Evolutionary conservation across 2,888 invertebrate genomes (phyloP).

Genomic region (Dynastes hyllus): DNA sequence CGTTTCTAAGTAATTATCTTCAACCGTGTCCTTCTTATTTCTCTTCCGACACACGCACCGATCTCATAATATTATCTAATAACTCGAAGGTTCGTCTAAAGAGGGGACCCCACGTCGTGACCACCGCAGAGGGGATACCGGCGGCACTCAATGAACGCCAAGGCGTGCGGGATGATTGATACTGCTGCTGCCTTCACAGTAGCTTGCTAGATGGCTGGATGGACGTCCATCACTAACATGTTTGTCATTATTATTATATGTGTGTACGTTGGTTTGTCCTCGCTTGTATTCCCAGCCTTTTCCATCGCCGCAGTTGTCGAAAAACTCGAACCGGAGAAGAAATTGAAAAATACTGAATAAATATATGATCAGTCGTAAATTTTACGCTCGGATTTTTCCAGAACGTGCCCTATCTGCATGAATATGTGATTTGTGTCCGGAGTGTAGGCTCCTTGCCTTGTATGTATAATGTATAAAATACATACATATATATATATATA

Average conservation of each 20-base stretch:
- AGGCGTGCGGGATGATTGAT: slow-evolving; percentile 62
- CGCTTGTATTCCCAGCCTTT: slow-evolving; percentile 62
- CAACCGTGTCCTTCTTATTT: not conserved
- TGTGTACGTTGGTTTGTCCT: slow-evolving; percentile 64
- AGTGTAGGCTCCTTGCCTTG: slow-evolving; percentile 53
- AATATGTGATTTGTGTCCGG: slow-evolving; percentile 64
- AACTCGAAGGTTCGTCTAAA: not conserved
- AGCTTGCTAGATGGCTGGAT: slow-evolving; percentile 52
- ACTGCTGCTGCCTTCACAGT: slow-evolving; percentile 61
- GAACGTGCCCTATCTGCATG: slow-evolving; percentile 63
- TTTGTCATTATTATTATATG: slow-evolving; percentile 56
- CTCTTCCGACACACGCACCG: not conserved
- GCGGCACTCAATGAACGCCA: slow-evolving; percentile 26
- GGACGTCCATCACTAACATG: slow-evolving; percentile 59
- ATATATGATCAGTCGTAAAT: slow-evolving; percentile 68
- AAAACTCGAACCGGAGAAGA: slow-evolving; percentile 58
- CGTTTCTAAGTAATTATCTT: not conserved
- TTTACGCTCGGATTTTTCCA: slow-evolving; percentile 64
- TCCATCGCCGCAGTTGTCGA: slow-evolving; percentile 15
- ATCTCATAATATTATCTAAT: not conserved
- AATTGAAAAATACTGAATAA: slow-evolving; percentile 68
- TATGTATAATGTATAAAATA: slow-evolving; percentile 19
- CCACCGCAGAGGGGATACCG: not conserved
- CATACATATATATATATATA: not conserved
- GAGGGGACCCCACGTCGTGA: not conserved